Evolutionary conservation across 2,113 vertebrate genomes (phyloP), one percentile per base, ranked within the genome.

Genomic region (Dendropsophus ebraccatus): DNA sequence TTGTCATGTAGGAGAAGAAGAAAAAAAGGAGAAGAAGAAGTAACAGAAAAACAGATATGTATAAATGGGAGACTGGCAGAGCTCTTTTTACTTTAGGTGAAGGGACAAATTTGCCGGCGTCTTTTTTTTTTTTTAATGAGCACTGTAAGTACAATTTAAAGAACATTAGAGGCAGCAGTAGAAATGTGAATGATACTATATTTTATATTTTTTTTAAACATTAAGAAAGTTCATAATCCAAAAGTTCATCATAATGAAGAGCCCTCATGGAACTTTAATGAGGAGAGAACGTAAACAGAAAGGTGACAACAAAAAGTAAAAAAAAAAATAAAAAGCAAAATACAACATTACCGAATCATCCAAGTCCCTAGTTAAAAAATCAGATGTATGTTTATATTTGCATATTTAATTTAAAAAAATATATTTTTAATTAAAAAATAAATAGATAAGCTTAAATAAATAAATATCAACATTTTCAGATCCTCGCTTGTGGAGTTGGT

Each of bases 111-210:
- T 91, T 23, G 88, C 90, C 91, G 94, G 92, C 50, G 88, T 90
- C 67, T 93, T 94, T n/a, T n/a, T n/a, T n/a, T n/a, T n/a, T n/a
- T n/a, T n/a, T 94, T 95, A 95, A 95, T 93, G 93, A 94, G 89
- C 92, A 21, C 37, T 90, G 88, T 90, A 92, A 94, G 93, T 88
- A 93, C 92, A 90, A 93, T 92, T 95, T 91, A 92, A 94, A 94
- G 92, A 93, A 92, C 94, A 94, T 93, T 92, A 93, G 92, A 88
- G 90, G 91, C 92, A 91, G 91, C 87, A 91, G 91, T 89, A 91
- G 91, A 89, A 95, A 95, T 94, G 93, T 91, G 93, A 93, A 91
- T 94, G 90, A 91, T 93, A 92, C 92, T 92, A 95, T 94, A 94
- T 94, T 94, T 95, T 95, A 95, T 93, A n/a, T n/a, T n/a, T n/a